Conservation (phyloP, 2,888 invertebrate genomes). For the Pogonocherus hispidulus region DNA sequence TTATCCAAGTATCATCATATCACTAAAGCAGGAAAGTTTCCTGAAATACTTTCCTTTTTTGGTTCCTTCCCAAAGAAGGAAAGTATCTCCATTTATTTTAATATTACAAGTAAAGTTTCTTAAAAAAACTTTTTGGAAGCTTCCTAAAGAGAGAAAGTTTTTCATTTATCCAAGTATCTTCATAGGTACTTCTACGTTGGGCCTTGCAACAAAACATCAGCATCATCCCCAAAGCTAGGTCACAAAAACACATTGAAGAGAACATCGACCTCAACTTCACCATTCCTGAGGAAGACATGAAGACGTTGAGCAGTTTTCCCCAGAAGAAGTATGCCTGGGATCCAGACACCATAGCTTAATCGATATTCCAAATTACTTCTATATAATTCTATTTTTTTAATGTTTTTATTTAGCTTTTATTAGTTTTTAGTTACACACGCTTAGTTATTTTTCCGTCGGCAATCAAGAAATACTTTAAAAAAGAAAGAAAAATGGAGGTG, state of each 20-base stretch:
- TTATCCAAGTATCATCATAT: no score
- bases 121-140: no score
- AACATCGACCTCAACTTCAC: slow-evolving; percentile 75
- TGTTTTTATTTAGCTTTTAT: not conserved
- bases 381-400: slow-evolving; percentile 19
- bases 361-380: not conserved
- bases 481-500: slow-evolving; percentile 40
- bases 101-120: no score
- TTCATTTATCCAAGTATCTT: no score
- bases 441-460: not conserved
- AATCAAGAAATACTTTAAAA: no score
- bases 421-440: not conserved
- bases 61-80: no score
- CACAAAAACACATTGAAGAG: slow-evolving; percentile 71
- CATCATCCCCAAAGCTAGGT: slow-evolving; percentile 77
- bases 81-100: no score
- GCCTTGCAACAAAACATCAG: slow-evolving; percentile 80
- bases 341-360: slow-evolving; percentile 70
- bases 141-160: no score
- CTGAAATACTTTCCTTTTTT: no score
- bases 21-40: no score
- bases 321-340: slow-evolving; percentile 73
- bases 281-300: slow-evolving; percentile 72
- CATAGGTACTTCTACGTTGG: slow-evolving; percentile 79
- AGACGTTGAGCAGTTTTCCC: slow-evolving; percentile 58